These are phyloP conservation scores for Caenorhabditis tropicalis DNA, from an alignment of 1,140 invertebrate species.

Conservation along the genomic window DNA sequence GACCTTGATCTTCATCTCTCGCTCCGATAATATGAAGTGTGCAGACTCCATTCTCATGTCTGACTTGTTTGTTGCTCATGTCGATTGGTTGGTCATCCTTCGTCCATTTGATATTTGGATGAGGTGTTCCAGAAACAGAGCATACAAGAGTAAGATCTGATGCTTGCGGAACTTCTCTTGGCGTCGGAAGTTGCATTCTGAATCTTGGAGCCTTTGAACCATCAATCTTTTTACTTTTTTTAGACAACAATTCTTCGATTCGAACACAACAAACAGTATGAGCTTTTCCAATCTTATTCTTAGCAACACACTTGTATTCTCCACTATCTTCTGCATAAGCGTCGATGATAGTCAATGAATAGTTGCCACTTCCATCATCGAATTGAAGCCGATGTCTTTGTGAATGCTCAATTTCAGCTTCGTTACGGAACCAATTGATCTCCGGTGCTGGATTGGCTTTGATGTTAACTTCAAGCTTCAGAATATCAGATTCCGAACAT, in stretches of 20 bases:
- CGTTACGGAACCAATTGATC: slow-evolving; percentile 64
- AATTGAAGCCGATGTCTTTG: slow-evolving; percentile 57
- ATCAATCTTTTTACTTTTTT: slow-evolving; percentile 54
- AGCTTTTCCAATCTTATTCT: slow-evolving; percentile 52
- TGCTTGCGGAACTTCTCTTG: slow-evolving; percentile 62
- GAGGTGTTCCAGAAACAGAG: slow-evolving; percentile 63
- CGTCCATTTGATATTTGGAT: slow-evolving; percentile 62
- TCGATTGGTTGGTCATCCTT: slow-evolving; percentile 61
- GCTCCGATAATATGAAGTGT: slow-evolving; percentile 57
- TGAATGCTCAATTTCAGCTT: slow-evolving; percentile 55
- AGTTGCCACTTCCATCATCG: slow-evolving; percentile 53
- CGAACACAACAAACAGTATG: slow-evolving; percentile 47
- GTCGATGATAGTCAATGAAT: slow-evolving; percentile 78
- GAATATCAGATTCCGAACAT: slow-evolving; percentile 55
- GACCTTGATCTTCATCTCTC: slow-evolving; percentile 60
- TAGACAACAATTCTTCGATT: slow-evolving; percentile 41
- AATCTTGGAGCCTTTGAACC: slow-evolving; percentile 57
- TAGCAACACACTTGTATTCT: slow-evolving; percentile 79
- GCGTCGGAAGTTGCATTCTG: slow-evolving; percentile 62
- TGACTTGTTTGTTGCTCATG: slow-evolving; percentile 47
- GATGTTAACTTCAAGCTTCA: slow-evolving; percentile 60
- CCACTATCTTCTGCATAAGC: slow-evolving; percentile 88
- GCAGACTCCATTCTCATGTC: slow-evolving; percentile 66
- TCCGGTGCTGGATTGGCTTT: slow-evolving; percentile 49
- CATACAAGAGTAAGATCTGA: slow-evolving; percentile 65